These are phyloP conservation scores for Brachionus angularis DNA, from an alignment of 1,140 invertebrate species.

Conservation along the genomic window DNA sequence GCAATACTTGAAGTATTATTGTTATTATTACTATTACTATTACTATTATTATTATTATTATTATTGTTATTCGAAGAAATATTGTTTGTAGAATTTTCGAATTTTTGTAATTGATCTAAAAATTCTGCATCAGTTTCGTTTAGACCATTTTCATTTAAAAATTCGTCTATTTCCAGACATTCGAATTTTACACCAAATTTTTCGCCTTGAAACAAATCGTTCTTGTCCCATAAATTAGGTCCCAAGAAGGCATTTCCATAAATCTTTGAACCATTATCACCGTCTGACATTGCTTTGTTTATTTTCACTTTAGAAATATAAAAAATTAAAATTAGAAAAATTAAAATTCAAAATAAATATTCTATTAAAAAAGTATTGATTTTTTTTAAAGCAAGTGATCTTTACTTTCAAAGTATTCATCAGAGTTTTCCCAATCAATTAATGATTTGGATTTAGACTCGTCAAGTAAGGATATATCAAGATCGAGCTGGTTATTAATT, in stretches of 20 bases:
- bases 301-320: slow-evolving; percentile 13
- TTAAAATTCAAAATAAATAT: background rate
- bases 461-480: background rate
- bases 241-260: slow-evolving; percentile 74
- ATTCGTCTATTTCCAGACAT: slow-evolving; percentile 93
- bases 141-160: slow-evolving; percentile 79
- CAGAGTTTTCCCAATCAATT: slow-evolving; percentile 6
- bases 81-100: background rate
- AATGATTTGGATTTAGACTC: slow-evolving; percentile 1
- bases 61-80: background rate
- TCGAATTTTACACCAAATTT: slow-evolving; percentile 66
- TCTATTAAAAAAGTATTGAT: background rate
- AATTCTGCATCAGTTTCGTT: slow-evolving; percentile 36
- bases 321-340: background rate
- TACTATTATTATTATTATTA: background rate
- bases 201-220: slow-evolving; percentile 53
- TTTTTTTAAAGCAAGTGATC: no score
- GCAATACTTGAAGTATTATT: background rate
- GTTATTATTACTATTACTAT: no score
- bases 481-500: background rate
- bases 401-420: slow-evolving; percentile 13
- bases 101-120: slow-evolving; percentile 28
- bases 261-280: background rate
- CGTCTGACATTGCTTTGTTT: background rate
- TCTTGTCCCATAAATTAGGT: slow-evolving; percentile 86